Conservation (phyloP, 2,113 vertebrate genomes). For the Pao palembangensis region DNA sequence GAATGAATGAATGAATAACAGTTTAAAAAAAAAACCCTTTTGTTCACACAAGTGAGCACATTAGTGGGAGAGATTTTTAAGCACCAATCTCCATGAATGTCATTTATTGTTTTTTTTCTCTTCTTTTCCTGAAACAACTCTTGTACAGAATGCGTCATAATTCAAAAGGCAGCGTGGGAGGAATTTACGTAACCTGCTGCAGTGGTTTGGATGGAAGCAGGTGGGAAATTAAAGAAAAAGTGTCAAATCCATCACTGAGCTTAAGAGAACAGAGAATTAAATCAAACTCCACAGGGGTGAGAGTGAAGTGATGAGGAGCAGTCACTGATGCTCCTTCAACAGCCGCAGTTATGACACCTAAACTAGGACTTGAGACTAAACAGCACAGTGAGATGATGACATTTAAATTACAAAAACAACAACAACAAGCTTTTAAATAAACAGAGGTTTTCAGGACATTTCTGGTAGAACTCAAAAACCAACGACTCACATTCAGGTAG, state of each 20-base stretch:
- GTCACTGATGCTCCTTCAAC: slow-evolving; percentile 2
- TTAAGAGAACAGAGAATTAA: slow-evolving; percentile 14
- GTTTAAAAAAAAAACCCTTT: too few relatives aligned
- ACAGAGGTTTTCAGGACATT: background rate
- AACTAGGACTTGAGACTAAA: too few relatives aligned
- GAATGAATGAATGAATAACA: too few relatives aligned
- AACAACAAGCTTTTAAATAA: background rate
- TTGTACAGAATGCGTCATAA: slow-evolving; percentile 29
- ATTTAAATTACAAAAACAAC: background rate
- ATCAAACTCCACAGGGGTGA: background rate
- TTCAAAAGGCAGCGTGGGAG: slow-evolving; percentile 17
- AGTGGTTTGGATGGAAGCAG: slow-evolving; percentile 29
- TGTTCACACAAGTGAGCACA: too few relatives aligned
- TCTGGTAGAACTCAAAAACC: background rate
- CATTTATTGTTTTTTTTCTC: background rate
- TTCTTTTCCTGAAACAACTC: background rate
- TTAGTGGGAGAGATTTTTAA: background rate
- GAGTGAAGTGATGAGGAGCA: background rate
- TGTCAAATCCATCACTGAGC: slow-evolving; percentile 5
- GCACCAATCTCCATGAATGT: slow-evolving; percentile 6
- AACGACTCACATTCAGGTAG: slow-evolving; percentile 89
- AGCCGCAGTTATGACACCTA: too few relatives aligned
- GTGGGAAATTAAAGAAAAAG: slow-evolving; percentile 25
- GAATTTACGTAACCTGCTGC: slow-evolving; percentile 39
- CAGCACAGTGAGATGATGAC: too few relatives aligned